Evolutionary conservation across 2,113 vertebrate species (phyloP).

Genomic region (Sprattus sprattus): DNA sequence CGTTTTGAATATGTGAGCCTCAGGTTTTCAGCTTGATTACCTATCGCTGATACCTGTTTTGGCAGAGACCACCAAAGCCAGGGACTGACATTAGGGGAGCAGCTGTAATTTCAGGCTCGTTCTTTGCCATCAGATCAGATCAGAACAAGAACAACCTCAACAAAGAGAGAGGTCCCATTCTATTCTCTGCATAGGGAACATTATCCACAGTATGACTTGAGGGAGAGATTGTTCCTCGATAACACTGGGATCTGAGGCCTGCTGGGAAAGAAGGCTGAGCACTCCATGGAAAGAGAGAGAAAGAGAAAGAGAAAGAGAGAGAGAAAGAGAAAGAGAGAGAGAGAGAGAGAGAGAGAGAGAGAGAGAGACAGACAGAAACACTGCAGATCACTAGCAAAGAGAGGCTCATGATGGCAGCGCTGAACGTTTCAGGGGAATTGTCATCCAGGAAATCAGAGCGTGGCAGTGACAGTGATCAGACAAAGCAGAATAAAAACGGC

Average conservation of each 20-base stretch:
- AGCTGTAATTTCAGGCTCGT: not conserved
- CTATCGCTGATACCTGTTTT: not conserved
- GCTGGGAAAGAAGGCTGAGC: not conserved
- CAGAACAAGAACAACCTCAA: not conserved
- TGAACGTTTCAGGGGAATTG: not conserved
- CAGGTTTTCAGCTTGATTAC: not conserved
- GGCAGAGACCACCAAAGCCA: not conserved
- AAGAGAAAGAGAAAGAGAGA: not conserved
- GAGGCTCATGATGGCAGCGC: not conserved
- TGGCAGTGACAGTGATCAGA: not conserved
- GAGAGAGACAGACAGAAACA: not conserved
- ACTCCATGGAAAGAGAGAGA: not conserved
- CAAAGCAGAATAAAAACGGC: not conserved
- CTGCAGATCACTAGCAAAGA: not conserved
- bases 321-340: not conserved
- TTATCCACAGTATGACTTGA: not conserved
- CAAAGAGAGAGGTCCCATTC: not conserved
- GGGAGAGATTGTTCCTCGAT: not conserved
- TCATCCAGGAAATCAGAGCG: not conserved
- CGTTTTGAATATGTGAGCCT: not conserved
- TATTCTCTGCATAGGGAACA: not conserved
- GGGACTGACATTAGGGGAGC: not conserved
- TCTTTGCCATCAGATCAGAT: not conserved
- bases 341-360: not conserved
- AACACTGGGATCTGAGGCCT: not conserved